A percentile compares a stretch with the other conserved stretches of the same genome.
These are phyloP conservation scores for Drosophila quinaria DNA, from an alignment of 2,888 invertebrate species.

Conservation along the genomic window DNA sequence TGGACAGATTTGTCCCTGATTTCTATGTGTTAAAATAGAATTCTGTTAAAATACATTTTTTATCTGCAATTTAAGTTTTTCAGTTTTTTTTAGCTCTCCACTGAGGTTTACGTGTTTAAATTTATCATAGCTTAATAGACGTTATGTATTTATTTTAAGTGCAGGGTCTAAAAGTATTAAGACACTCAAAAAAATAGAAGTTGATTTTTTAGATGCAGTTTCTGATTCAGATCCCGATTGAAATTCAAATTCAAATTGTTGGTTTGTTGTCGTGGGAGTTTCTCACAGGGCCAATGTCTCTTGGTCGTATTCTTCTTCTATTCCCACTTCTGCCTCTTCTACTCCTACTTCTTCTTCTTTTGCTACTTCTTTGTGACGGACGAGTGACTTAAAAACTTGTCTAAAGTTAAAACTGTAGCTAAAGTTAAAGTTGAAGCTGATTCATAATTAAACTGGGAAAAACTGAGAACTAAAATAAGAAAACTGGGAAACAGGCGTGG, in stretches of 20 bases:
- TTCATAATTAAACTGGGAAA: conserved; percentile 71
- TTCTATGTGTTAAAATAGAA: too few species aligned
- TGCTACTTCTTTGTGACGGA: conserved; percentile 23
- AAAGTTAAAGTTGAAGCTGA: conserved; percentile 13
- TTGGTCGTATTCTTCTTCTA: conserved; percentile 13
- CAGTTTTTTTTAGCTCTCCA: too few species aligned
- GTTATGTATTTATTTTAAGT: too few species aligned
- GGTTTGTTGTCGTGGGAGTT: conserved; percentile 68
- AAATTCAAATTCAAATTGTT: conserved; percentile 46
- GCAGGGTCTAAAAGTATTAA: conserved; percentile 8
- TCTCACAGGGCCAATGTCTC: conserved; percentile 72
- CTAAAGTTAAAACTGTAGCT: conserved; percentile 10
- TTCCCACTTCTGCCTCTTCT: not conserved
- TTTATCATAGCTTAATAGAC: too few species aligned
- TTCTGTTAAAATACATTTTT: too few species aligned
- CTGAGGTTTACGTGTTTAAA: too few species aligned
- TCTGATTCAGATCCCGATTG: conserved; percentile 25
- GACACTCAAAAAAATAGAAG: conserved; percentile 27
- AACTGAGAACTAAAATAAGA: conserved; percentile 19
- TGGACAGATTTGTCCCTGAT: too few species aligned
- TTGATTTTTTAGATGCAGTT: conserved; percentile 13
- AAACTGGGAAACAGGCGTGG: conserved; percentile 24
- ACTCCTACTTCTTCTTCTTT: conserved; percentile 1
- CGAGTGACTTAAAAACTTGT: conserved; percentile 41
- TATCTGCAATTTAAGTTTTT: too few species aligned